These are phyloP conservation scores for Himalopsyche japonica DNA, from an alignment of 2,888 invertebrate species.

Conservation along the genomic window DNA sequence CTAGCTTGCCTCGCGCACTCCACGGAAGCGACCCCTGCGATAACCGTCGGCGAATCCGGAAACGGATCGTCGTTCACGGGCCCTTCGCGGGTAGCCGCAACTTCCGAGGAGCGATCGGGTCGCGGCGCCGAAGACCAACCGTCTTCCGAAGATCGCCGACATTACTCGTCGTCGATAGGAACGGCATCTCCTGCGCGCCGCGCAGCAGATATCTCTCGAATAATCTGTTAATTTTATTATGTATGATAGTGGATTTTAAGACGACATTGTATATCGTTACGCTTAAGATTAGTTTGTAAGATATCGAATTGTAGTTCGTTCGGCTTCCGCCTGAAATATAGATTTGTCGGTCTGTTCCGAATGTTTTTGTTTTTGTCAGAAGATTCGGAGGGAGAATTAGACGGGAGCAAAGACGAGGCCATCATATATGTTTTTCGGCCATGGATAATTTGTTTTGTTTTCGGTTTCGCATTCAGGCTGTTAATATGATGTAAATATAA, in stretches of 20 bases:
- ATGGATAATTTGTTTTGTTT: slow-evolving; percentile 51
- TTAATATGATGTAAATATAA: slow-evolving; percentile 29
- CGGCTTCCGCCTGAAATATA: neutral
- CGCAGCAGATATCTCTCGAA: neutral
- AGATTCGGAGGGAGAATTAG: neutral
- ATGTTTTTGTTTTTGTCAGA: slow-evolving; percentile 7
- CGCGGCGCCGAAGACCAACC: neutral
- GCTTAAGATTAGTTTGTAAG: slow-evolving; percentile 13
- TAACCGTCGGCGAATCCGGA: slow-evolving; percentile 9
- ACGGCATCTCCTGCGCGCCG: neutral
- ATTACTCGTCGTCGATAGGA: neutral
- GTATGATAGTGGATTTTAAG: neutral
- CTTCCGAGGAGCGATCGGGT: neutral
- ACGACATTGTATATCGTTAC: slow-evolving; percentile 14
- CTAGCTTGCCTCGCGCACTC: slow-evolving; percentile 5
- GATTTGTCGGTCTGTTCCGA: neutral
- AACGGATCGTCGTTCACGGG: neutral
- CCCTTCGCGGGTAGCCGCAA: neutral
- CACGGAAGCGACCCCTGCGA: neutral
- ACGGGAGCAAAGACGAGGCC: slow-evolving; percentile 48
- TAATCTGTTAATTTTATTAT: neutral
- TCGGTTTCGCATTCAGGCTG: slow-evolving; percentile 44
- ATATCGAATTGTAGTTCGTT: neutral
- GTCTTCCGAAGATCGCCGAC: neutral
- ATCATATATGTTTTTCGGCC: slow-evolving; percentile 62